Evolutionary conservation across 2,888 invertebrate species (phyloP), one percentile per base, ranked within the genome.

Genomic region (Eledona agricola): DNA sequence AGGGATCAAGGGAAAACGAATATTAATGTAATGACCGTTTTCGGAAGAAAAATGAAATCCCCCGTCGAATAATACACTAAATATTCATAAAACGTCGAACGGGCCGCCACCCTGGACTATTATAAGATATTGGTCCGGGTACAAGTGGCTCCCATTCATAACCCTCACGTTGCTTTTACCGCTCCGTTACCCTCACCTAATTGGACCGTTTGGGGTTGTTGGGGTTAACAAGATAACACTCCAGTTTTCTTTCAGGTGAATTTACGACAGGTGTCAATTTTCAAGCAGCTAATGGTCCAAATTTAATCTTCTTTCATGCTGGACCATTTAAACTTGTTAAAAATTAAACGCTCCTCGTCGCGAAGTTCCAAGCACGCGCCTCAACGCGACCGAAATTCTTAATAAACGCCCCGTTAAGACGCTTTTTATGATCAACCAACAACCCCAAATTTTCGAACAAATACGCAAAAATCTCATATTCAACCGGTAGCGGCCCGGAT

Each of bases 211-310:
- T 67, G 66, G 66, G 64, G 65, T 58, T 65, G 63, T 64, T 65
- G 62, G 63, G 67, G 65, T 68, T 69, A 69, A 68, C 67, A 67
- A 69, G 67, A 67, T 69, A 68, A 69, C 68, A 67, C 67, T 69
- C 60, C 55, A 63, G 60, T 58, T 65, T 66, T 67, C 61, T 58
- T 58, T 57, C 43, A 45, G 57, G 53, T 58, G 49, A 61, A 63
- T 63, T 62, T 61, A 61, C 59, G 58, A 53, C 59, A 60, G 59
- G 59, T 63, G 61, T 61, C 63, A 63, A 61, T 63, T 61, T 59
- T 51, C 55, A 31, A 45, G 42, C 52, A 32, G 53, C 46, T 56
- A 62, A 62, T 59, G 52, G 55, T 52, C 42, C 47, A 51, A 55
- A 56, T 58, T 51, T 58, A 56, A 56, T 52, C 50, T 53, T 49